Base-by-base conservation (phyloP, 1,140 invertebrate genomes). In the Adelges cooleyi region DNA sequence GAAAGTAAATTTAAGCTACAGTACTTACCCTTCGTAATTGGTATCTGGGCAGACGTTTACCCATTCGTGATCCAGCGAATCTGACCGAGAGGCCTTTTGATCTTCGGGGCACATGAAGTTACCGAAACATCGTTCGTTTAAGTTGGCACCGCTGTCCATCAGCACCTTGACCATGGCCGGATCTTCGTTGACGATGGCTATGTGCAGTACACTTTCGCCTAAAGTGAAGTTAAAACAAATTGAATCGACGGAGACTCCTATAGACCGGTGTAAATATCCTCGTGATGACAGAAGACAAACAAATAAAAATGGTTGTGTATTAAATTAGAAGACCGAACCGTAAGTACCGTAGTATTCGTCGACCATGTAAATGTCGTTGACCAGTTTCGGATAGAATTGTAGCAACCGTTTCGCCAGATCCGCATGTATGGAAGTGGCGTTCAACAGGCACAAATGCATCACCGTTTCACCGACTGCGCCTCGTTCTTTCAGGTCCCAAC, bases 141-240 rank as follows among this genome's bases (percentile, higher is more conserved):
- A 86, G 74, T 98, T 85, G 0, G 90, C 91, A 3, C 92, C 92
- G 62, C 89, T 85, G 71, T 97, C 91, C 33, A 99, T 75, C 6
- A 98, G 77, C 75, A 89, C 97, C 76, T 96, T 97, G 1, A 97
- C 93, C 91, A 98, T 94, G 0, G 89, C 84, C 1, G 94, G 92
- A 75, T 99, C 95, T 74, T 98, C 95, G 75, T 98, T 98, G 0
- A 97, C 94, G 70, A 98, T 97, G 0, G 95, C 92, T 74, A 98
- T 94, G 71, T 99, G 95, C 0, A 99, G 78, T 0, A 90, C 89
- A 73, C 84, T 92, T 72, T 95, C 90, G 1, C 90, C 89, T 89
- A 62, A 38, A n/a, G n/a, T n/a, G n/a, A n/a, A n/a, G n/a, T n/a
- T n/a, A n/a, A n/a, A n/a, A n/a, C n/a, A n/a, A n/a, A n/a, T n/a